phyloP scores from a whole-genome alignment of 1,140 invertebrate species.

The Brachionus angularis region DNA sequence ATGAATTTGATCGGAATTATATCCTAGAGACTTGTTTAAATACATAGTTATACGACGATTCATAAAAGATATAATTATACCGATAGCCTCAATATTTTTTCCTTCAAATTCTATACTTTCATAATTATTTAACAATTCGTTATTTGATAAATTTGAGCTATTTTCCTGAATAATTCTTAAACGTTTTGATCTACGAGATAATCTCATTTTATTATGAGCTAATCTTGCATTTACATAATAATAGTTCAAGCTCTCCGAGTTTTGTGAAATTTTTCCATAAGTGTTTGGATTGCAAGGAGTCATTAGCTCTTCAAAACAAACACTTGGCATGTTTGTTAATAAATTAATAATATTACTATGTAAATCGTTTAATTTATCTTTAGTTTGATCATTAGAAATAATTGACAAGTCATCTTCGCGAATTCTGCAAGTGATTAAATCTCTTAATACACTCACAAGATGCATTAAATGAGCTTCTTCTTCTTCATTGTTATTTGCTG shows the following conservation, averaged over 20 bases:
- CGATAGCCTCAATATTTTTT: slow-evolving; percentile 68
- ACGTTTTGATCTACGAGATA: slow-evolving; percentile 10
- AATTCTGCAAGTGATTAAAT: slow-evolving; percentile 65
- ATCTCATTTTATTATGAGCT: slow-evolving; percentile 22
- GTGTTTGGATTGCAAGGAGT: slow-evolving; percentile 51
- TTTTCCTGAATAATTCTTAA: slow-evolving; percentile 48
- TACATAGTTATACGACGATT: slow-evolving; percentile 62
- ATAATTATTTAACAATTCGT: background rate
- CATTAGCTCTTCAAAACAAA: slow-evolving; percentile 62
- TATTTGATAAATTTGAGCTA: slow-evolving; percentile 48
- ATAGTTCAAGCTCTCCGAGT: slow-evolving; percentile 48
- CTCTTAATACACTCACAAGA: slow-evolving; percentile 69
- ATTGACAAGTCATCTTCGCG: slow-evolving; percentile 64
- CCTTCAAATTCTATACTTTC: slow-evolving; percentile 64
- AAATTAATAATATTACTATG: slow-evolving; percentile 64
- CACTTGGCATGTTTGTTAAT: slow-evolving; percentile 61
- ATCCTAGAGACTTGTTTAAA: slow-evolving; percentile 44
- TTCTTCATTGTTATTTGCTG: slow-evolving; percentile 57
- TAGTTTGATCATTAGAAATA: slow-evolving; percentile 69
- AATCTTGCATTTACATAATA: background rate
- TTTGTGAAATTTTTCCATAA: slow-evolving; percentile 45
- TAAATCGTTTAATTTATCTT: slow-evolving; percentile 61
- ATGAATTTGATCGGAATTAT: background rate
- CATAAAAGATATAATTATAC: slow-evolving; percentile 66
- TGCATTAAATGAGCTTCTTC: slow-evolving; percentile 70